These are phyloP conservation scores for Linnaemya tessellans DNA, from an alignment of 2,888 invertebrate species.

Conservation along the genomic window DNA sequence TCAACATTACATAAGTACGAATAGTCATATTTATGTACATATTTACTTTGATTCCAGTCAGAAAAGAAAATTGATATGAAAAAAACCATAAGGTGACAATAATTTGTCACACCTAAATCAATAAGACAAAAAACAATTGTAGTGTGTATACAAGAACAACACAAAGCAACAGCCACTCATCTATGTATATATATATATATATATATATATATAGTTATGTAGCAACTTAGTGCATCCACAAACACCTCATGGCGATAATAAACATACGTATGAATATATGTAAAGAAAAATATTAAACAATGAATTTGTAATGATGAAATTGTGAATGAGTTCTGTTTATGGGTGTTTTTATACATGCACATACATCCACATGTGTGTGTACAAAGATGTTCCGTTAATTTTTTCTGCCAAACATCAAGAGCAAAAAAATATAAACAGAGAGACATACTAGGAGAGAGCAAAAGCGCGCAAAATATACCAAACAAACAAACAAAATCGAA, in stretches of 20 bases:
- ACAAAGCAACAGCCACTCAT: slow-evolving; percentile 43
- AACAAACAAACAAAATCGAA: slow-evolving; percentile 42
- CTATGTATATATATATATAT: not conserved
- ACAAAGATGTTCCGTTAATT: slow-evolving; percentile 22
- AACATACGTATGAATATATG: not conserved
- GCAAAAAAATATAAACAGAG: slow-evolving; percentile 64
- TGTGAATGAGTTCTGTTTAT: slow-evolving; percentile 67
- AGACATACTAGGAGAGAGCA: slow-evolving; percentile 46
- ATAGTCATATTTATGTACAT: not conserved
- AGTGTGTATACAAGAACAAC: not conserved
- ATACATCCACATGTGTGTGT: too few relatives aligned
- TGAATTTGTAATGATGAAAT: slow-evolving; percentile 63
- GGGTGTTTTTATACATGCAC: slow-evolving; percentile 39
- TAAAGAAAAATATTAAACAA: slow-evolving; percentile 58
- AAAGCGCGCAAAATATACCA: slow-evolving; percentile 69
- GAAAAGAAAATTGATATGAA: slow-evolving; percentile 22
- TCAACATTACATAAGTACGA: too few relatives aligned
- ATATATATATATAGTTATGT: too few relatives aligned
- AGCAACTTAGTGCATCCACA: not conserved
- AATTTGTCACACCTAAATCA: slow-evolving; percentile 52
- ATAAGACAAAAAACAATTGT: slow-evolving; percentile 33
- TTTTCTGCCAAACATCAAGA: slow-evolving; percentile 38
- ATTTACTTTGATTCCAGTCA: not conserved
- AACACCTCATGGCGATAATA: slow-evolving; percentile 15
- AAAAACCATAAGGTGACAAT: slow-evolving; percentile 16